phyloP scores from a whole-genome alignment of 2,888 invertebrate genomes.

The Azorinus chamasolen region DNA sequence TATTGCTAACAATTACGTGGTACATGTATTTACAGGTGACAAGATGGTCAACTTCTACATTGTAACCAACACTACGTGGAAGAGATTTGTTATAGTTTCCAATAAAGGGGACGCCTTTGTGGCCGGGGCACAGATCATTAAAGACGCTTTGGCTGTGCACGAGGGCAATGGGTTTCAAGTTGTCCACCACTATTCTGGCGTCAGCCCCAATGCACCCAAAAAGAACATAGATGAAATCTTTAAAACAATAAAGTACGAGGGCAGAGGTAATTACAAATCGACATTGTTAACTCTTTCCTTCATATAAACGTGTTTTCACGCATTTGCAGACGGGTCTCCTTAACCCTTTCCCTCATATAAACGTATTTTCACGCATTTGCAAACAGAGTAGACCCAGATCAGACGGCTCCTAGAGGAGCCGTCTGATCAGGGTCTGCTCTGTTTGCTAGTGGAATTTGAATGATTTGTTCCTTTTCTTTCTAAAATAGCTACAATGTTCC shows the following conservation, averaged over 20 bases:
- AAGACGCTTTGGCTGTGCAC: constrained; percentile 45
- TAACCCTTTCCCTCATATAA: too few species aligned
- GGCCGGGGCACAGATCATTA: constrained; percentile 63
- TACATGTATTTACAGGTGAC: constrained; percentile 70
- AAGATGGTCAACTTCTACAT: constrained; percentile 69
- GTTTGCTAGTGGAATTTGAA: too few species aligned
- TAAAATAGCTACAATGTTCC: too few species aligned
- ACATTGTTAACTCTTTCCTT: too few species aligned
- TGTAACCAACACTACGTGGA: constrained; percentile 71
- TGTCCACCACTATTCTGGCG: constrained; percentile 67
- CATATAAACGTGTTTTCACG: too few species aligned
- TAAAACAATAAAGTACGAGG: constrained; percentile 72
- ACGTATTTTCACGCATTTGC: too few species aligned
- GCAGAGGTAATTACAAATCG: constrained; percentile 80
- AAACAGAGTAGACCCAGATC: too few species aligned
- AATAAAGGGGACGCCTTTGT: constrained; percentile 61
- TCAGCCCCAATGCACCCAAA: constrained; percentile 39
- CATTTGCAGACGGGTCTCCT: too few species aligned
- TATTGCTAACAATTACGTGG: too few species aligned
- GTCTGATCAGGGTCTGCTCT: too few species aligned
- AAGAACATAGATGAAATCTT: constrained; percentile 64
- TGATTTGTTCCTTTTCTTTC: too few species aligned
- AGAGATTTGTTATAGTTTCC: constrained; percentile 70
- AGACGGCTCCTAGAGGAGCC: too few species aligned
- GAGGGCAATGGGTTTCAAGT: constrained; percentile 57